Evolutionary conservation across 2,113 vertebrate genomes (phyloP), one percentile per base, ranked within the genome.

Genomic region (Bufo bufo): DNA sequence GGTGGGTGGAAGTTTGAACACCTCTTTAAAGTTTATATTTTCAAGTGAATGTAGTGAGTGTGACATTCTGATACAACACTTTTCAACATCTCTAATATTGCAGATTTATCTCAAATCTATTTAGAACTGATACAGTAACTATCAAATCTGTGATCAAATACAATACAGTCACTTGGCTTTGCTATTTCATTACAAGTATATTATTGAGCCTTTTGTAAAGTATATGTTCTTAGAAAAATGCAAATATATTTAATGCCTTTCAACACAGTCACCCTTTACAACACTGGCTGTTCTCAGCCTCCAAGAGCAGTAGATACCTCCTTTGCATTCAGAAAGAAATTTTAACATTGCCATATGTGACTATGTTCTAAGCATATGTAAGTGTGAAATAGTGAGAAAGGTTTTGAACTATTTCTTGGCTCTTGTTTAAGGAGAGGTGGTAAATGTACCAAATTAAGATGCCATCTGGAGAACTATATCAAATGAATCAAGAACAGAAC

Each of bases 381-480:
- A 45, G 54, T 85, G n/a, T 84, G 82, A 71, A 84, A 69, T 72
- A 59, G 52, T 85, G 69, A 72, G 65, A 66, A 54, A 84, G 23
- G 66, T 74, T 85, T 74, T 74, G 83, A 74, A 84, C 82, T 74
- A 74, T 84, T 58, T 72, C 82, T 84, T 72, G 66, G 47, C 69
- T 59, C 52, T 85, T 85, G 83, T 50, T 20, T 59, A 74, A 74
- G 69, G 58, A 71, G 66, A 84, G 65, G 82, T 84, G 82, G 82
- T 84, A 84, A 84, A 84, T 84, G 82, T 84, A 72, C 66, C 66
- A 84, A 84, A 72, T 84, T 56, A 72, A 63, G 66, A 56, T 56
- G 66, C 82, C 83, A 85, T 85, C 83, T 85, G 83, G 83, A 74
- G 33, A 58, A 59, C 23, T 85, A 74, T 47, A 85, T 13, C 83